A percentile compares a stretch with the other conserved stretches of the same genome.
Evolutionary conservation across 1,140 invertebrate species (phyloP).

Genomic region (Ooceraea biroi): DNA sequence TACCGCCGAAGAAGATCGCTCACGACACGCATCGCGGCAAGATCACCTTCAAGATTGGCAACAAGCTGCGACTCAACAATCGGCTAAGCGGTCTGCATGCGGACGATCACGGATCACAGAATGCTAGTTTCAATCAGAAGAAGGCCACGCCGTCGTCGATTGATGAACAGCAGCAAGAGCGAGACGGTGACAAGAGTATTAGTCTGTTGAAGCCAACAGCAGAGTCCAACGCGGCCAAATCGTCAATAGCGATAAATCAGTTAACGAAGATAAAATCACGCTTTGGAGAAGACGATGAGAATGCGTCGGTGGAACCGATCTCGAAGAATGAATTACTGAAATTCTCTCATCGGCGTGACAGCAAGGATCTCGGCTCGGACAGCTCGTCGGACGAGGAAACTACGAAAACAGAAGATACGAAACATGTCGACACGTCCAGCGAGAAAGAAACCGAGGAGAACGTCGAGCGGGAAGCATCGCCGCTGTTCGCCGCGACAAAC

Average conservation of each 20-base stretch:
- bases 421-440: background rate
- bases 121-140: conserved; percentile 1
- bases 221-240: background rate
- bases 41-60: conserved; percentile 85
- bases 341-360: background rate
- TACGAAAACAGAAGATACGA: background rate
- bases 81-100: conserved; percentile 81
- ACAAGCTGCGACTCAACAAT: conserved; percentile 81
- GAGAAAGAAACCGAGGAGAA: background rate
- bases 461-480: background rate
- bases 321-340: conserved; percentile 64
- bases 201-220: background rate
- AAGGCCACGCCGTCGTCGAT: background rate
- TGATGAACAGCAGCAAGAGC: conserved; percentile 10
- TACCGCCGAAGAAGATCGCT: conserved; percentile 83
- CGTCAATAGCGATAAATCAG: background rate
- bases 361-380: background rate
- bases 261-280: background rate
- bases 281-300: conserved; percentile 73
- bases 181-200: background rate
- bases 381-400: conserved; percentile 51
- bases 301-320: conserved; percentile 56
- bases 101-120: conserved; percentile 71
- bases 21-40: conserved; percentile 83
- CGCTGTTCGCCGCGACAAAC: background rate